Conservation (phyloP, 2,797 vertebrate genomes). For the Denticeps clupeoides region DNA sequence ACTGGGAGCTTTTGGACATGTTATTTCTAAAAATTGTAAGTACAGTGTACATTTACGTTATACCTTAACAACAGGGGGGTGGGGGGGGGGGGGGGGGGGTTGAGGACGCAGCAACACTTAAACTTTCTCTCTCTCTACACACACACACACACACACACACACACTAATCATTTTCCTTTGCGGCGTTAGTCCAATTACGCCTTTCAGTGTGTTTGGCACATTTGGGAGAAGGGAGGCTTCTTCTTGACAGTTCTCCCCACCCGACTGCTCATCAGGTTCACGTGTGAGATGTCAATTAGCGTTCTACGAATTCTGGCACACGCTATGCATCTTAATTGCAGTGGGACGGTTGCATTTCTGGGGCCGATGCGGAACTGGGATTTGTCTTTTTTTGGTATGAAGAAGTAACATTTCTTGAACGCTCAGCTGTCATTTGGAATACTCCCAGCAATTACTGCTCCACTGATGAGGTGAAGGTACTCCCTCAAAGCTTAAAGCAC, state of each 20-base stretch:
- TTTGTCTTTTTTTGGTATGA: constrained; percentile 3
- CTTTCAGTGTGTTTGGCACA: neutral
- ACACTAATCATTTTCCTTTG: constrained; percentile 31
- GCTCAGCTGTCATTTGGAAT: neutral
- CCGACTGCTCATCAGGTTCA: constrained; percentile 29
- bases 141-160: constrained; percentile 34
- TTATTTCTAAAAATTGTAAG: too few species aligned
- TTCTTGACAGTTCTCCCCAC: constrained; percentile 3
- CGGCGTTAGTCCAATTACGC: constrained; percentile 32
- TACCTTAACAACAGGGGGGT: too few species aligned
- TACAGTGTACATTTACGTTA: too few species aligned
- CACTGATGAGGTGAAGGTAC: too few species aligned
- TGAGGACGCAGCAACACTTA: too few species aligned
- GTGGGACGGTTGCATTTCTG: constrained; percentile 10
- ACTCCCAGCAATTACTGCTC: neutral
- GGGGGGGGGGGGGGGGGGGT: too few species aligned
- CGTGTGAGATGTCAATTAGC: constrained; percentile 27
- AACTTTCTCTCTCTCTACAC: too few species aligned
- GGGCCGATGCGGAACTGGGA: constrained; percentile 5
- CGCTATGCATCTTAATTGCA: constrained; percentile 1
- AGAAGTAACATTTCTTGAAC: neutral
- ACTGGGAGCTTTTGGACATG: too few species aligned
- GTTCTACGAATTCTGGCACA: constrained; percentile 15
- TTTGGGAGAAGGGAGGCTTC: neutral
- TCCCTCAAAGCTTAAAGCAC: too few species aligned